phyloP scores from a whole-genome alignment of 1,140 invertebrate species.

The Saccostrea echinata region DNA sequence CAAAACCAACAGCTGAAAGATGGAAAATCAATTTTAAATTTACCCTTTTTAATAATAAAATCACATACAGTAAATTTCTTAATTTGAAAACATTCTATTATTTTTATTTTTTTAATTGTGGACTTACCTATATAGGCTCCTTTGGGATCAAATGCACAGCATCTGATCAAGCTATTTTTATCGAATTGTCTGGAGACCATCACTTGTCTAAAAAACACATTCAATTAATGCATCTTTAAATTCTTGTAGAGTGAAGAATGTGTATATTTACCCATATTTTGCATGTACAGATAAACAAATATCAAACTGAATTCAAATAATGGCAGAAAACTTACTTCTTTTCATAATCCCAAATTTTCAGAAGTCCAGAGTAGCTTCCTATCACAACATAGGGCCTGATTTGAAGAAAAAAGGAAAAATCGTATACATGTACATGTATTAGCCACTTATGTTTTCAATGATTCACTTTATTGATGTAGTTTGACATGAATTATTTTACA shows the following conservation, averaged over 20 bases:
- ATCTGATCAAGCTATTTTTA: constrained; percentile 70
- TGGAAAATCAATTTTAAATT: not conserved
- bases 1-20: constrained; percentile 79
- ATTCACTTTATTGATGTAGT: too few relatives aligned
- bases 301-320: not conserved
- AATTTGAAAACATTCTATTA: too few relatives aligned
- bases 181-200: constrained; percentile 74
- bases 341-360: constrained; percentile 79
- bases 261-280: too few relatives aligned
- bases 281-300: not conserved
- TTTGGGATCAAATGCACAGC: constrained; percentile 75
- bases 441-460: too few relatives aligned
- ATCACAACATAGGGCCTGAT: constrained; percentile 75
- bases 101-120: not conserved
- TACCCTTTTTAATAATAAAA: not conserved
- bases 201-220: constrained; percentile 65
- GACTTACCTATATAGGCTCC: constrained; percentile 75
- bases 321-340: constrained; percentile 76
- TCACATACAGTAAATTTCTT: not conserved
- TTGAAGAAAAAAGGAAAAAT: not conserved
- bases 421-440: too few relatives aligned
- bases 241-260: too few relatives aligned
- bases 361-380: constrained; percentile 77
- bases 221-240: too few relatives aligned
- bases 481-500: too few relatives aligned